phyloP scores from a whole-genome alignment of 2,113 vertebrate species.

The Anas platyrhynchos region DNA sequence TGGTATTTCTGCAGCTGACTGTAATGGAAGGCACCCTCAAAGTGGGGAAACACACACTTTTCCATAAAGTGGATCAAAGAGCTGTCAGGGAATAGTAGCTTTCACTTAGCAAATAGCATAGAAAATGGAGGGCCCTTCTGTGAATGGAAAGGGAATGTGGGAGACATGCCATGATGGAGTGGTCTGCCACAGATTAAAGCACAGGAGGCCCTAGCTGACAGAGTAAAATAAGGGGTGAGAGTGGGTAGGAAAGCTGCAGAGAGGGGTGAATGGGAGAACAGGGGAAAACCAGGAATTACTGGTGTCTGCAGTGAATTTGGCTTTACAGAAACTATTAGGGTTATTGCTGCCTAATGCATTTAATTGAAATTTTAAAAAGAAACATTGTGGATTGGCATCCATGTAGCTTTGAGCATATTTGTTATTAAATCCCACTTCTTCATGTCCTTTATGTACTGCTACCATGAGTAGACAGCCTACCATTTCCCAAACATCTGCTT shows the following conservation, averaged over 20 bases:
- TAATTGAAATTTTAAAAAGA: neutral
- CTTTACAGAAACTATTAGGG: neutral
- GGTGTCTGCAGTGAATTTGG: neutral
- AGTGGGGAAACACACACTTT: neutral
- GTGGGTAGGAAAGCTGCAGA: neutral
- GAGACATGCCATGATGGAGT: too few relatives aligned
- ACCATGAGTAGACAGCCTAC: constrained; percentile 10
- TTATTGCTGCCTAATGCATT: neutral
- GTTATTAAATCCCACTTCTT: neutral
- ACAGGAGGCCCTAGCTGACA: neutral
- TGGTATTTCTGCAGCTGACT: neutral
- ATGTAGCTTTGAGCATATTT: constrained; percentile 3
- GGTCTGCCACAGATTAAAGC: neutral
- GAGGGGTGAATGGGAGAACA: neutral
- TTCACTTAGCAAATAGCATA: neutral
- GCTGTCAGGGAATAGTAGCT: neutral
- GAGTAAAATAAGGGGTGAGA: neutral
- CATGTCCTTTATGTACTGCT: neutral
- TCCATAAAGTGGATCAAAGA: neutral
- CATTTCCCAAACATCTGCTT: constrained; percentile 51
- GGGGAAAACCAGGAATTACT: neutral
- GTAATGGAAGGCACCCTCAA: neutral
- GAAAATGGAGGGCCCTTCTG: neutral
- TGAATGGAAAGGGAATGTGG: neutral
- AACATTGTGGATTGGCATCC: neutral